These are phyloP conservation scores for Sinosuthora webbiana DNA, from an alignment of 2,113 vertebrate genomes.

Conservation along the genomic window DNA sequence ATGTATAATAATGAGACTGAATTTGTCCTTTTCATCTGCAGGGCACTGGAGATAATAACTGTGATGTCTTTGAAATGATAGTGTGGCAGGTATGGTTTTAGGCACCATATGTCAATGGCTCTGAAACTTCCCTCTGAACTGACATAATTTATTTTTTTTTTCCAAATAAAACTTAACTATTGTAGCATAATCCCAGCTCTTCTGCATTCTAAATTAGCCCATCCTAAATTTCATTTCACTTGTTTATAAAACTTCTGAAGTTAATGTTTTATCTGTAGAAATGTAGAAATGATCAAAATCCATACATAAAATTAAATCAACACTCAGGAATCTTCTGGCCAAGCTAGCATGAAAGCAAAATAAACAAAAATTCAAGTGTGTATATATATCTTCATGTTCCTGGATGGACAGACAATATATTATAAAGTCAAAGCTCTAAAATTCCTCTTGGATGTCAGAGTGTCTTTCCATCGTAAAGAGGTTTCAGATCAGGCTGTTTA, in stretches of 20 bases:
- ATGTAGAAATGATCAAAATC: neutral
- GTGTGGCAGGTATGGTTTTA: neutral
- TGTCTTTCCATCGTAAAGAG: neutral
- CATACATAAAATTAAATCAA: neutral
- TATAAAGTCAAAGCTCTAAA: neutral
- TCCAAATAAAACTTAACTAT: neutral
- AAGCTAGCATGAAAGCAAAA: neutral
- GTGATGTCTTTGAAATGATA: neutral
- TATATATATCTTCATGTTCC: neutral
- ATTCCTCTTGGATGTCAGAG: neutral
- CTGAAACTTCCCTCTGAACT: neutral
- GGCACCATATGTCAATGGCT: fast-evolving
- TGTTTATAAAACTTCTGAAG: neutral
- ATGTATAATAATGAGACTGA: neutral
- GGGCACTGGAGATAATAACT: neutral
- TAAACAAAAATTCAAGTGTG: neutral
- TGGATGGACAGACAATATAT: neutral
- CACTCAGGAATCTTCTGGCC: neutral
- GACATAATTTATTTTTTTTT: neutral
- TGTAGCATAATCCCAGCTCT: neutral
- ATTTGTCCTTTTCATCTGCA: neutral
- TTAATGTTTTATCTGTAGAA: neutral
- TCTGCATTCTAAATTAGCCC: neutral
- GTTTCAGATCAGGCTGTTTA: neutral
- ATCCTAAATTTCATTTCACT: neutral